Conservation (phyloP, 1,140 invertebrate genomes). For the Vanessa atalanta region DNA sequence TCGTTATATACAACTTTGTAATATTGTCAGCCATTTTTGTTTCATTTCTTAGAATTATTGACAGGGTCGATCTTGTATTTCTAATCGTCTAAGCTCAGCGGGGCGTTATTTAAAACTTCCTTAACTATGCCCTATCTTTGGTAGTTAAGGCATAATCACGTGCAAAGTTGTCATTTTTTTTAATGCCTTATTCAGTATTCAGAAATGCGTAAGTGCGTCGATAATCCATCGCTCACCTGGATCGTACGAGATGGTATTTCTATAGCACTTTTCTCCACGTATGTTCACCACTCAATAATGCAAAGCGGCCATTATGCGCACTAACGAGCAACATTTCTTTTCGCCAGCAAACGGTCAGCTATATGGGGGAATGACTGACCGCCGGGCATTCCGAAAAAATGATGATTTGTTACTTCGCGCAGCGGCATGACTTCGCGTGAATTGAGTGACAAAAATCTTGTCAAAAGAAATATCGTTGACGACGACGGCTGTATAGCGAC, state of each 20-base stretch:
- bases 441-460: conserved; percentile 73
- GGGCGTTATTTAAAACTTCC: conserved; percentile 34
- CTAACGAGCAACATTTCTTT: conserved; percentile 76
- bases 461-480: conserved; percentile 40
- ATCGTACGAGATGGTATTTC: conserved; percentile 21
- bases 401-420: conserved; percentile 71
- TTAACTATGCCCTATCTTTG: conserved; percentile 9
- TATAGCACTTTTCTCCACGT: conserved; percentile 49
- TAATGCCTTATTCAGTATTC: conserved; percentile 46
- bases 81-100: conserved; percentile 13
- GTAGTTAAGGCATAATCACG: conserved; percentile 33
- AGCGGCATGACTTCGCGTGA: conserved; percentile 61
- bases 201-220: conserved; percentile 36
- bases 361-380: conserved; percentile 57
- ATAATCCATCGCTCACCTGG: conserved; percentile 33
- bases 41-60: conserved; percentile 1
- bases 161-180: conserved; percentile 38
- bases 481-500: background rate
- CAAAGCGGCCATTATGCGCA: conserved; percentile 65
- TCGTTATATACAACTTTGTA: background rate
- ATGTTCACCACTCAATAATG: conserved; percentile 62
- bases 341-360: conserved; percentile 50
- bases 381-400: conserved; percentile 67
- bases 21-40: background rate
- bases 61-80: conserved; percentile 2